These are phyloP conservation scores for Brachionus asplanchnoidis DNA, from an alignment of 1,140 invertebrate genomes.

Conservation along the genomic window DNA sequence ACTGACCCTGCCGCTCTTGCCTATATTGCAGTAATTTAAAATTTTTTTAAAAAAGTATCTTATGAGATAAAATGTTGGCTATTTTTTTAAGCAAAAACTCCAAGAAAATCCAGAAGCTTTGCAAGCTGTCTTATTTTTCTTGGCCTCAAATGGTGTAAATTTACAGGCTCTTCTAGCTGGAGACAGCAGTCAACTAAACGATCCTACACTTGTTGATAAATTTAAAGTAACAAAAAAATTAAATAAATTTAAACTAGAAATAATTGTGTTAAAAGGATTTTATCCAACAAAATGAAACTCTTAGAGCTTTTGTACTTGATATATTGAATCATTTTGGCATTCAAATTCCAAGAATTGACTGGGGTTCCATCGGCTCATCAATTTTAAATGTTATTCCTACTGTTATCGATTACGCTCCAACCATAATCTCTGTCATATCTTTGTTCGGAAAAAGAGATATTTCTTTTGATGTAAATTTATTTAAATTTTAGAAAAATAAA, in stretches of 20 bases:
- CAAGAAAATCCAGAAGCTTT: slow-evolving; percentile 24
- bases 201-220: neutral
- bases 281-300: neutral
- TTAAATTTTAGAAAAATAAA: neutral
- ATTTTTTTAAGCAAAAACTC: neutral
- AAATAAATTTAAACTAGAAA: neutral
- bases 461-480: neutral
- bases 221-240: neutral
- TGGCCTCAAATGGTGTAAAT: neutral
- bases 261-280: neutral
- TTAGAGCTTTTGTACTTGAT: slow-evolving; percentile 7
- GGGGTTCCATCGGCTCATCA: neutral
- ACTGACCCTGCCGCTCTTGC: neutral
- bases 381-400: neutral
- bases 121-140: neutral
- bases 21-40: neutral
- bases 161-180: neutral
- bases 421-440: neutral
- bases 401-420: neutral
- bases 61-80: no score
- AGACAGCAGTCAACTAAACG: neutral
- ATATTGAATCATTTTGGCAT: neutral
- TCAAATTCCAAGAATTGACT: slow-evolving; percentile 22
- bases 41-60: neutral
- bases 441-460: slow-evolving; percentile 8